Conservation (phyloP, 2,113 vertebrate species). For the Glaucidium brasilianum region DNA sequence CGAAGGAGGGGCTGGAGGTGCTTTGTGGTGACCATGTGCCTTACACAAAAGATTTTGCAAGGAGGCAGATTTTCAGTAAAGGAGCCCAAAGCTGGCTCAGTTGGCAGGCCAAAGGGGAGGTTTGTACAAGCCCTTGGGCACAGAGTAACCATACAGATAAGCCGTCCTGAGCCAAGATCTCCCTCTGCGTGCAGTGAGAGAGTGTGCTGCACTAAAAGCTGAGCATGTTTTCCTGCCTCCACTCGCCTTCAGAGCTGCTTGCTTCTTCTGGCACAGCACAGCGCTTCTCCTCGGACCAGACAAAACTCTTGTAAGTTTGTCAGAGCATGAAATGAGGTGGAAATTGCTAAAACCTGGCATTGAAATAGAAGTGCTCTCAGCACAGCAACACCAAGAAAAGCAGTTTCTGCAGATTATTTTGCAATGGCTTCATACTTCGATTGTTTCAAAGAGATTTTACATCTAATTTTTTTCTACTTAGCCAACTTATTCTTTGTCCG, state of each 20-base stretch:
- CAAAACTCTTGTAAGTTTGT: background rate
- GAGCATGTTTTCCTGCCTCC: background rate
- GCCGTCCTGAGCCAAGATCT: background rate
- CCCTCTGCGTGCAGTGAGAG: rapidly evolving
- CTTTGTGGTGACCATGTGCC: background rate
- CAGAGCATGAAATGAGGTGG: background rate
- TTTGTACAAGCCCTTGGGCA: background rate
- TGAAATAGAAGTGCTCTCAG: background rate
- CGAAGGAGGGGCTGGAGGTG: rapidly evolving
- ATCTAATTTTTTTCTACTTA: background rate
- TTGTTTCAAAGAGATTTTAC: background rate
- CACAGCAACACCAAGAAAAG: background rate
- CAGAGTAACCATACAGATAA: background rate
- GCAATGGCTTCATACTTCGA: background rate
- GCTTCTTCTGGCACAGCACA: background rate
- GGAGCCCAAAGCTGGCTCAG: background rate
- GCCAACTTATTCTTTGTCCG: background rate
- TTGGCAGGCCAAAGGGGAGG: background rate
- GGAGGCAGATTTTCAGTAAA: background rate
- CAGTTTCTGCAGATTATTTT: background rate
- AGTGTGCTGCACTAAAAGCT: background rate
- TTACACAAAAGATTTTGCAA: background rate
- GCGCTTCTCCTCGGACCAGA: background rate
- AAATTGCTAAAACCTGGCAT: background rate
- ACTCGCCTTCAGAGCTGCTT: background rate